Evolutionary conservation across 2,113 vertebrate genomes (phyloP), one percentile per base, ranked within the genome.

Genomic region (Syngnathoides biaculeatus): DNA sequence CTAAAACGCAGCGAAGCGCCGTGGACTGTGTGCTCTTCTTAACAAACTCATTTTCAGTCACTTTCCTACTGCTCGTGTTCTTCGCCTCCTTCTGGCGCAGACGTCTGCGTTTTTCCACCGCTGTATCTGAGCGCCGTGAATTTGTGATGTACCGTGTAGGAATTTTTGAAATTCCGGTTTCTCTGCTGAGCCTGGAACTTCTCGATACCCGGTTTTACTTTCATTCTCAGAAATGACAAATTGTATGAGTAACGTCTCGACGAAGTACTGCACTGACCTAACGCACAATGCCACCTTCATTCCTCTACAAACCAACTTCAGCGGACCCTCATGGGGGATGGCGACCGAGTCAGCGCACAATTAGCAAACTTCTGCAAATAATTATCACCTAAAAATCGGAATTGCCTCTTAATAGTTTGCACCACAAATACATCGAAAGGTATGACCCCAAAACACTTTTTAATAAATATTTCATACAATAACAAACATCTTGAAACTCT

Each of bases 21-120:
- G 42, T 35, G 63, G 66, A 76, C 75, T 72, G 20, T 77, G 50
- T 74, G 48, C 64, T 69, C 20, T 69, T n/a, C 64, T 57, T 43
- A 13, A 59, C 4, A 10, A 52, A 61, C 20, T 45, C 4, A n/a
- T 57, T 67, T 78, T 81, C 48, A 55, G 12, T 63, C n/a, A 50
- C 48, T 76, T 79, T 65, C 19, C 47, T 57, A 40, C 64, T 58
- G 22, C 35, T 24, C 17, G 20, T 62, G 30, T 26, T 43, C 13
- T 60, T 70, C 17, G 56, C 60, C 11, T 48, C n/a, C 70, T 38
- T 72, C 62, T 26, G 67, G 71, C 13, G 64, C 61, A 64, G 30
- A 48, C 52, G 22, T 8, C 14, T 65, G 15, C 2, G 1, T 38
- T 65, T 70, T 20, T 61, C 30, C 26, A 48, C 22, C 47, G 39